Base-by-base conservation (phyloP, 1,140 invertebrate genomes). In the Telenomus remus region DNA sequence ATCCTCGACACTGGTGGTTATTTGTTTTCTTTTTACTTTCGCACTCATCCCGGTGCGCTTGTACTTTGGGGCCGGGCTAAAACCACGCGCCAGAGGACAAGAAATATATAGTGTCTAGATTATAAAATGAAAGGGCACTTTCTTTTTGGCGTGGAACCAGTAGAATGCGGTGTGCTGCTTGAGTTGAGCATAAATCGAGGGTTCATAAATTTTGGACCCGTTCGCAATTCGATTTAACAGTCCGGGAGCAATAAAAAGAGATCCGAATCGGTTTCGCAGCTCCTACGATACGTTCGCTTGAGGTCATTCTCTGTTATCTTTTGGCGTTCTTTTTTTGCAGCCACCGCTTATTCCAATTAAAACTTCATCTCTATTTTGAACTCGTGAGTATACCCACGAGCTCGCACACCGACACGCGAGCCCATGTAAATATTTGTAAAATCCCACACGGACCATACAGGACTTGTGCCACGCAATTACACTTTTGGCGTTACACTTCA, bases 341-440 rank as follows among this genome's bases (percentile, higher is more conserved):
- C 50, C 53, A 43, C 39, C 66, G 78, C 65, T 80, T 78, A 82
- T 81, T 82, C 76, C 79, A 83, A 82, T 84, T 83, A 82, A 84
- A 83, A 81, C 77, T 71, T 75, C 78, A 80, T 73, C 79, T 83
- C 77, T 82, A 79, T 80, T 82, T 80, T 77, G 78, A 73, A 44
- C 8, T 9, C 15, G 12, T 44, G 15, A 1, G 11, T 12, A 43
- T 4, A 14, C 4, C 10, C 15, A 16, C 47, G 19, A 44, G 34
- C 33, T 12, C 33, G 14, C 35, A 33, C 13, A 57, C 47, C 46
- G 47, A 57, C 48, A 59, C 42, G 47, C 19, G 60, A 13, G 10
- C 53, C 19, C 44, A 46, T 63, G 50, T 70, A 70, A 70, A 70
- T 70, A 61, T 63, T 43, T 49, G 43, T 50, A 47, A 60, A 70